phyloP scores from a whole-genome alignment of 2,797 vertebrate species.

The Lutjanus argentimaculatus region DNA sequence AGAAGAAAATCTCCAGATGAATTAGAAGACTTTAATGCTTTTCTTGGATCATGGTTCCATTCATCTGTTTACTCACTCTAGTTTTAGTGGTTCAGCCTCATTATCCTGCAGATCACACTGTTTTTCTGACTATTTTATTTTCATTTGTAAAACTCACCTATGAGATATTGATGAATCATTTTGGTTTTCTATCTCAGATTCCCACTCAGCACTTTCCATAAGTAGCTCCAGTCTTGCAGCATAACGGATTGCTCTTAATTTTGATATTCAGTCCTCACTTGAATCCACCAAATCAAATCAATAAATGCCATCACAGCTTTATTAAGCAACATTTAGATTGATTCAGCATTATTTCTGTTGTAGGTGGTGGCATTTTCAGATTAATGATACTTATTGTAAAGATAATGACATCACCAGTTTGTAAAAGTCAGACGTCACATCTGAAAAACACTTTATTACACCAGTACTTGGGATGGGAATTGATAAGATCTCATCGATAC shows the following conservation, averaged over 20 bases:
- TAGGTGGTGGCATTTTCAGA: not conserved
- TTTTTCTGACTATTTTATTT: not conserved
- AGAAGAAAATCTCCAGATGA: not conserved
- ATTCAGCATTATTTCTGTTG: no score
- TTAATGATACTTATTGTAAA: no score
- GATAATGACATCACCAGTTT: no score
- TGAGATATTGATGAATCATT: not conserved
- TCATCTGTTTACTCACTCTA: not conserved
- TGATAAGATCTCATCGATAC: no score
- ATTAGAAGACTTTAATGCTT: constrained; percentile 1
- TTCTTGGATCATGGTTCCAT: not conserved
- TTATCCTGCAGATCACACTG: constrained; percentile 3
- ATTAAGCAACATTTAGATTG: not conserved
- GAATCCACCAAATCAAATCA: not conserved
- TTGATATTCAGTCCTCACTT: not conserved
- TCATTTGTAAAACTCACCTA: not conserved
- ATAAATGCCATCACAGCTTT: not conserved
- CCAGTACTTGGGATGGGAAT: no score
- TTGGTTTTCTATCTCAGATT: not conserved
- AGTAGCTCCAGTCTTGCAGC: not conserved
- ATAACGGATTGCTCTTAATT: not conserved
- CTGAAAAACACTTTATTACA: no score
- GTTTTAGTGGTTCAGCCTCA: not conserved
- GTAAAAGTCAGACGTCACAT: no score
- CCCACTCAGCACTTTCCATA: not conserved